Percentiles rank a stretch among this genome's conserved stretches.
phyloP scores from a whole-genome alignment of 92 coral and sea anemone species.

The Isaurus tuberculatus region DNA sequence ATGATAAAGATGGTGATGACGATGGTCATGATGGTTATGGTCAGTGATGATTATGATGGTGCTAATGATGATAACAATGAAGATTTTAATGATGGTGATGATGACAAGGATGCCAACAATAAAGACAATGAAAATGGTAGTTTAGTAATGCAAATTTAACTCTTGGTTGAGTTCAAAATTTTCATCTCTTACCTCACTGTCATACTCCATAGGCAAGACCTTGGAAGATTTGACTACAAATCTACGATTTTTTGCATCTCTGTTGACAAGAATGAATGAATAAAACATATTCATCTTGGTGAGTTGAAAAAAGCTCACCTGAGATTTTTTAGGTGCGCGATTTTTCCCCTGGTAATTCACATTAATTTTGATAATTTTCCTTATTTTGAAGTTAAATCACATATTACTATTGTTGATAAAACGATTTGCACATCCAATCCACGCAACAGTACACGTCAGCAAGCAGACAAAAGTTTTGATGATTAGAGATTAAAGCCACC shows the following conservation, averaged over 20 bases:
- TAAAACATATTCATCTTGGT: too few species aligned
- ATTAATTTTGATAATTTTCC: too few species aligned
- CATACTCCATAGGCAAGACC: constrained; percentile 83
- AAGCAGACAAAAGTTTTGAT: too few species aligned
- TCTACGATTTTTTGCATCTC: constrained; percentile 64
- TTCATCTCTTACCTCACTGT: constrained; percentile 69
- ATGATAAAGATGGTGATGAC: background rate
- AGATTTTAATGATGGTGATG: background rate
- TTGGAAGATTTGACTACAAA: constrained; percentile 74
- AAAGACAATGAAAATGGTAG: background rate
- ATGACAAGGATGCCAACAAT: background rate
- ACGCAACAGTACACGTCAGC: too few species aligned
- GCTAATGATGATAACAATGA: background rate
- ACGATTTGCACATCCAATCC: too few species aligned
- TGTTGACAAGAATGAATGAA: background rate
- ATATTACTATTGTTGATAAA: too few species aligned
- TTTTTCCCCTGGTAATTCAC: too few species aligned
- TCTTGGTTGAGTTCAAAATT: too few species aligned
- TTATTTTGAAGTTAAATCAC: too few species aligned
- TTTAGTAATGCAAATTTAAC: background rate
- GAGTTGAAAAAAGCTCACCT: too few species aligned
- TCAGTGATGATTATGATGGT: background rate
- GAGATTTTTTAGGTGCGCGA: too few species aligned
- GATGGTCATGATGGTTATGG: background rate
- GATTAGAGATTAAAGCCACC: too few species aligned